Base-by-base conservation (phyloP, 2,888 invertebrate genomes). In the Cepaea hortensis region DNA sequence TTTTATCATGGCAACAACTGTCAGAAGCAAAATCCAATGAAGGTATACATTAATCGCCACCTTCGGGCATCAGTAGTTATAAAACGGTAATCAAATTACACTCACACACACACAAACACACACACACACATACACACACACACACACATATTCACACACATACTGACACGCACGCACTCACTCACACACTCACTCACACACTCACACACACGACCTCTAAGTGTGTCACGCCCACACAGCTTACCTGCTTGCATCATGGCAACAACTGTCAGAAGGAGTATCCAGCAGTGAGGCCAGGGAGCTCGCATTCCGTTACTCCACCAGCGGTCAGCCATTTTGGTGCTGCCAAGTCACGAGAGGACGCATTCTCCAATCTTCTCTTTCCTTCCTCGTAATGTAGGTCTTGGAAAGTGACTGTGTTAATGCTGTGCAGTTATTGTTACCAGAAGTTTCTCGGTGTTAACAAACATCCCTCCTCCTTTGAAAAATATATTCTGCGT, bases 321-420 rank as follows among this genome's bases (percentile, higher is more conserved):
- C 62, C 79, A 79, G 7, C 79, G 13, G 79, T 79, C 79, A 79
- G 62, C 79, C 79, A 79, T 79, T 79, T 62, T 79, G 79, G 23
- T 79, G 79, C 62, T 79, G 79, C 62, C 79, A 79, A 55, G 79
- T 6, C 23, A 35, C 6, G 20, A 23, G 62, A 15, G 62, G 62
- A 62, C 62, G 13, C 79, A 79, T 79, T 62, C 79, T 79, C 79
- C 35, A 79, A 79, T n/a, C 15, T 55, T n/a, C 20, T 77, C 48
- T 50, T 9, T n/a, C 23, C n/a, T 23, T 9, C 73, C 23, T 9
- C 20, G 5, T 18, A 68, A 18, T 68, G 20, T n/a, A 68, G 0
- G n/a, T 1, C 18, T 68, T 18, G 18, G 20, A 11, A 9, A 68
- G 68, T 68, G 18, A 20, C 11, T 68, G 68, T 20, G n/a, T 68